Conservation (phyloP, 2,113 vertebrate genomes). For the Sarotherodon lohbergeri region DNA sequence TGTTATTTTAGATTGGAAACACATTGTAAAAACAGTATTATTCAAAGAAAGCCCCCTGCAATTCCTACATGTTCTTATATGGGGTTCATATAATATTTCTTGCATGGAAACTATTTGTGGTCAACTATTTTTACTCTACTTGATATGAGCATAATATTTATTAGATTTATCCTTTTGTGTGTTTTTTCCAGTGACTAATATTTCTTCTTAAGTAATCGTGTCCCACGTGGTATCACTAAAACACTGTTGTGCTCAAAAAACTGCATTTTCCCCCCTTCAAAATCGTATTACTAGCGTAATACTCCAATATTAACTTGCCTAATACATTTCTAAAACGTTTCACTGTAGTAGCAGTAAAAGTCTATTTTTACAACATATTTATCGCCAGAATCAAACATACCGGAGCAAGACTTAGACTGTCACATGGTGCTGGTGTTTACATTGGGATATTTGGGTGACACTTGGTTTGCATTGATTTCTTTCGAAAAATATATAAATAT, state of each 20-base stretch:
- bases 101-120: not conserved
- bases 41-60: not conserved
- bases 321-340: not conserved
- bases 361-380: not conserved
- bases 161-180: not conserved
- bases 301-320: too few relatives aligned
- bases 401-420: not conserved
- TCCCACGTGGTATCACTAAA: not conserved
- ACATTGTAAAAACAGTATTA: not conserved
- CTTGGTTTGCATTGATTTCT: not conserved
- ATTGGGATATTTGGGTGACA: constrained; percentile 6
- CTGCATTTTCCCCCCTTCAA: not conserved
- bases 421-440: constrained; percentile 7
- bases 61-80: not conserved
- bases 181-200: not conserved
- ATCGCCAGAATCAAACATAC: not conserved
- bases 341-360: not conserved
- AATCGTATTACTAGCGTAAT: not conserved
- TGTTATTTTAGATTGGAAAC: not conserved
- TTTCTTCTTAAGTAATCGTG: not conserved
- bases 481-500: not conserved
- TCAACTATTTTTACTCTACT: not conserved
- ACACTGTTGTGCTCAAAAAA: not conserved
- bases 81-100: not conserved
- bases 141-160: not conserved